Conservation (phyloP, 2,113 vertebrate genomes). For the Chaetops frenatus region DNA sequence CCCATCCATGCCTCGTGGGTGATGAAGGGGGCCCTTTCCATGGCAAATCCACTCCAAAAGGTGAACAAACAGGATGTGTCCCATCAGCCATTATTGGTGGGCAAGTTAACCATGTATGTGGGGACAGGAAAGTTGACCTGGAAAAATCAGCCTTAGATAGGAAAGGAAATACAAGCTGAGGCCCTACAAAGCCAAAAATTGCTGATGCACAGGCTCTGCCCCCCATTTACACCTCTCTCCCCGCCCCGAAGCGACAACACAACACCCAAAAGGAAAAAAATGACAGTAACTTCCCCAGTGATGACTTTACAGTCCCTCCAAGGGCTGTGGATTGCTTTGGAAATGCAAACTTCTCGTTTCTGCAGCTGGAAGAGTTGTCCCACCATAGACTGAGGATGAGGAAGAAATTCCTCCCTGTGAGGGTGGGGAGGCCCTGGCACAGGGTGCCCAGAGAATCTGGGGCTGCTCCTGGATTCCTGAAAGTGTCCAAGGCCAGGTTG, state of each 20-base stretch:
- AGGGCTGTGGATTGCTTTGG: not conserved
- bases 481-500: accelerated
- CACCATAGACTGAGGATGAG: not conserved
- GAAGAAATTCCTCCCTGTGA: not conserved
- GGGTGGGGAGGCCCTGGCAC: not conserved
- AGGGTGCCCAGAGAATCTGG: not conserved
- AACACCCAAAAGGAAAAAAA: not conserved
- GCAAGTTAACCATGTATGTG: accelerated
- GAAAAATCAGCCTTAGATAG: not conserved
- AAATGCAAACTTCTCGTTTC: not conserved
- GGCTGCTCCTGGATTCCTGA: not conserved
- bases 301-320: not conserved
- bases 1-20: not conserved
- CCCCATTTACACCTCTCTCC: not conserved
- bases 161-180: not conserved
- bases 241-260: not conserved
- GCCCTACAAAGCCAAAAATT: not conserved
- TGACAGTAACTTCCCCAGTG: not conserved
- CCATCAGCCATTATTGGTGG: not conserved
- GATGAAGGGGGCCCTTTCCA: not conserved
- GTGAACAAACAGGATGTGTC: not conserved
- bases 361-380: not conserved
- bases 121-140: not conserved
- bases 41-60: not conserved
- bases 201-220: not conserved